These are phyloP conservation scores for Chromoteleia sp. DNA, from an alignment of 2,888 invertebrate genomes.

Conservation along the genomic window DNA sequence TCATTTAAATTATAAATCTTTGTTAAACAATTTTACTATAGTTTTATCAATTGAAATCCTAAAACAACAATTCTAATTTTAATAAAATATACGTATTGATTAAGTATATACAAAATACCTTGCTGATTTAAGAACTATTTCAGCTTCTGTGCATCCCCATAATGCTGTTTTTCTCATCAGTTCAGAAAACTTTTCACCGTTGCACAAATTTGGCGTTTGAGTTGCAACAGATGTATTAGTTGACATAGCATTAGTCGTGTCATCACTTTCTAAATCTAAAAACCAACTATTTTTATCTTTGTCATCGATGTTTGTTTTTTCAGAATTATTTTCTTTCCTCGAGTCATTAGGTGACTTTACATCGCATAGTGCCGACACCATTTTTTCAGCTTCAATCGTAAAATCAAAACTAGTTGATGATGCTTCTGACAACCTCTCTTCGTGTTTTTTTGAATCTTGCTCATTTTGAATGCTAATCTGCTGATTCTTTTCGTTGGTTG, in stretches of 20 bases:
- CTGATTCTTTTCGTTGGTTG: constrained; percentile 10
- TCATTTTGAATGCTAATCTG: constrained; percentile 49
- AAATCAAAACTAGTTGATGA: constrained; percentile 87
- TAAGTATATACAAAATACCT: too few species aligned
- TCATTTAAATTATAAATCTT: too few species aligned
- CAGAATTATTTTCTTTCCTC: constrained; percentile 71
- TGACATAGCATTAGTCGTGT: constrained; percentile 31
- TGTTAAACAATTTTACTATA: too few species aligned
- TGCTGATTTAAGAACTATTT: constrained; percentile 74
- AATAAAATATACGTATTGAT: too few species aligned
- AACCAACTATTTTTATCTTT: constrained; percentile 76
- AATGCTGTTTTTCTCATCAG: constrained; percentile 77
- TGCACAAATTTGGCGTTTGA: constrained; percentile 74
- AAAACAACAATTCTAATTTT: too few species aligned
- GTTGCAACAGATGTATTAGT: constrained; percentile 71
- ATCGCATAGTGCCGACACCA: constrained; percentile 88
- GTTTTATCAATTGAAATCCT: too few species aligned
- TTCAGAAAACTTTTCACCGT: constrained; percentile 75
- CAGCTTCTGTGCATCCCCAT: constrained; percentile 80
- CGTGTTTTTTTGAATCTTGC: constrained; percentile 67
- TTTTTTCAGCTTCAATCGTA: constrained; percentile 87
- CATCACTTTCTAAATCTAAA: constrained; percentile 72
- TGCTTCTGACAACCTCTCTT: constrained; percentile 82
- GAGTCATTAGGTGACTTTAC: constrained; percentile 82
- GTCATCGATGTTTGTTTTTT: constrained; percentile 72